Conservation (phyloP, 2,797 vertebrate species). For the Pipistrellus nathusii region DNA sequence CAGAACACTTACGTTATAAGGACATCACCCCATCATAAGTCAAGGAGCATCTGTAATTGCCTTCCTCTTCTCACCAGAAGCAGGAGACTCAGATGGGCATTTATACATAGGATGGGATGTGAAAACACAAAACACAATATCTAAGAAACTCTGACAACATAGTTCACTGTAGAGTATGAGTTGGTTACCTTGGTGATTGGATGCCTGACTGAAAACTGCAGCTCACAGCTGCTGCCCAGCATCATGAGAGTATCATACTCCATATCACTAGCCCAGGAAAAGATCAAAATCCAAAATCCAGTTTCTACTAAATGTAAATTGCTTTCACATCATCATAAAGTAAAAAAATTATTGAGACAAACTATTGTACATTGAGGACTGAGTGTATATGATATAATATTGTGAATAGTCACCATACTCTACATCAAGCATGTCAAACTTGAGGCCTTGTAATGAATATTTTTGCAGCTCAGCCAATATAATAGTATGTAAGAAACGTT, state of each 20-base stretch:
- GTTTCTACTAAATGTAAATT: neutral
- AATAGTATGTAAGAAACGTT: too few relatives aligned
- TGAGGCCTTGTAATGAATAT: too few relatives aligned
- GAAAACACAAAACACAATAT: neutral
- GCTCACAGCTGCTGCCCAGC: neutral
- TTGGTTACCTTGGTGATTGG: neutral
- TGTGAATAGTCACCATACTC: neutral
- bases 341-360: neutral
- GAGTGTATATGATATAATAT: neutral
- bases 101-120: neutral
- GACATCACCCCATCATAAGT: neutral
- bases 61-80: neutral
- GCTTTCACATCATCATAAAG: neutral
- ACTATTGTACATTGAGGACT: neutral
- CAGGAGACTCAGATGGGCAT: neutral
- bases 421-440: too few relatives aligned
- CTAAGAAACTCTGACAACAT: neutral
- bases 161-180: neutral
- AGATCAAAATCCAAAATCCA: neutral
- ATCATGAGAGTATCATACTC: neutral
- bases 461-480: too few relatives aligned
- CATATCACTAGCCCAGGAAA: too few relatives aligned
- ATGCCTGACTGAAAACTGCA: neutral
- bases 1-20: neutral
- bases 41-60: neutral